These are phyloP conservation scores for Amphiura filiformis DNA, from an alignment of 35 echinoderm and acorn worm species.

Conservation along the genomic window DNA sequence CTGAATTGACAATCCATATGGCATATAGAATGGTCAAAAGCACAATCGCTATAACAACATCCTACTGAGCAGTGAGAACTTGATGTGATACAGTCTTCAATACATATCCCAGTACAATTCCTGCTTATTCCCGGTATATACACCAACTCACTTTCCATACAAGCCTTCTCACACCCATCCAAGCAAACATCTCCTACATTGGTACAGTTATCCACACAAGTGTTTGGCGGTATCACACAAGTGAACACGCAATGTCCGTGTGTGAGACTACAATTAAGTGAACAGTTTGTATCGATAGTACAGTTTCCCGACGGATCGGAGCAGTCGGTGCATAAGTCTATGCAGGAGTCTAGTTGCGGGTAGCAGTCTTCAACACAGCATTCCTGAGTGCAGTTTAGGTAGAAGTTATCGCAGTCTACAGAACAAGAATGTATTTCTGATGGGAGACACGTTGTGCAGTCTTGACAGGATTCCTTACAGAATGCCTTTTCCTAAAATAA, in stretches of 20 bases:
- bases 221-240: constrained; percentile 24
- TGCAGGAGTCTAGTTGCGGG: constrained; percentile 13
- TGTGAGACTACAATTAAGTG: constrained; percentile 16
- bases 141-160: background rate
- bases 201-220: constrained; percentile 66
- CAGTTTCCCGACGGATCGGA: constrained; percentile 20
- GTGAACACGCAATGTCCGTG: background rate
- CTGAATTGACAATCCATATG: constrained; percentile 23
- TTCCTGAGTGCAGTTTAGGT: constrained; percentile 55
- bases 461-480: constrained; percentile 23
- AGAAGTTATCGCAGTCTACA: constrained; percentile 8
- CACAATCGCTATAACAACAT: constrained; percentile 32
- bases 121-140: background rate
- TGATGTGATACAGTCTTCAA: background rate
- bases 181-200: constrained; percentile 9
- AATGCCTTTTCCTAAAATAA: constrained; percentile 18
- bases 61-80: background rate
- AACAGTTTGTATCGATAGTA: constrained; percentile 39
- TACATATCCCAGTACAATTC: constrained; percentile 21
- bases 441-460: constrained; percentile 2
- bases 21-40: constrained; percentile 10
- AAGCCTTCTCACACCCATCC: constrained; percentile 16
- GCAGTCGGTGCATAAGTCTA: constrained; percentile 44
- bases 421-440: constrained; percentile 21
- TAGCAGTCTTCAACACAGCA: constrained; percentile 52